These are phyloP conservation scores for Thaumetopoea pityocampa DNA, from an alignment of 1,140 invertebrate species.

Conservation along the genomic window DNA sequence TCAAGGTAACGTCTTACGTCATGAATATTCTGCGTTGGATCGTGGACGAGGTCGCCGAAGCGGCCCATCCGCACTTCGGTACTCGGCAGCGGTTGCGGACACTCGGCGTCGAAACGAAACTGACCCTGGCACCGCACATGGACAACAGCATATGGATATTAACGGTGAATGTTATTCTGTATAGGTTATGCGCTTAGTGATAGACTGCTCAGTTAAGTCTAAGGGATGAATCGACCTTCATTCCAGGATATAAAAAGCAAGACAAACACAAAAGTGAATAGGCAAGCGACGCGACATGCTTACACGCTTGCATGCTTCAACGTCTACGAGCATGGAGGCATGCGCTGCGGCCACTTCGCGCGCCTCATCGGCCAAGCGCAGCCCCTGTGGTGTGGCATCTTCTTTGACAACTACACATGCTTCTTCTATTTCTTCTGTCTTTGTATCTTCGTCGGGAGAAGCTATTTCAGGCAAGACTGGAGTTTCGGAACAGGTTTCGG, in stretches of 20 bases:
- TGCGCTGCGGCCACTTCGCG: conserved; percentile 68
- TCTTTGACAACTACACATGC: conserved; percentile 64
- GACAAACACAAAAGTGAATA: conserved; percentile 15
- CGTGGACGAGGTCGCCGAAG: conserved; percentile 68
- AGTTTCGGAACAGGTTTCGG: conserved; percentile 25
- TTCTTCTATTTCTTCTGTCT: conserved; percentile 37
- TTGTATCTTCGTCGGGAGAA: conserved; percentile 45
- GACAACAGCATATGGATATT: conserved; percentile 27
- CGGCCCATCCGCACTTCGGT: conserved; percentile 77
- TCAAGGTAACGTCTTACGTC: conserved; percentile 52
- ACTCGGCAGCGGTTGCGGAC: conserved; percentile 79
- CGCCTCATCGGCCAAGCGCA: conserved; percentile 58
- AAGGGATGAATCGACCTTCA: no score
- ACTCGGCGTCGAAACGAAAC: conserved; percentile 88
- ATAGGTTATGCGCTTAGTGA: conserved; percentile 3
- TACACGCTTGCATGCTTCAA: conserved; percentile 77
- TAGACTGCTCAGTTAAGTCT: not conserved
- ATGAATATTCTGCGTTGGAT: conserved; percentile 62
- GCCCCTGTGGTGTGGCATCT: conserved; percentile 59
- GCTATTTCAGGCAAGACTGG: conserved; percentile 36
- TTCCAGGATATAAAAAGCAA: no score
- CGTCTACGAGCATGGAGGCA: conserved; percentile 72
- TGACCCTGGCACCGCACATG: conserved; percentile 80
- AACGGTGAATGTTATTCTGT: conserved; percentile 13
- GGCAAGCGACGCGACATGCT: conserved; percentile 69